Base-by-base conservation (phyloP, 2,797 vertebrate genomes). In the Nannoperca australis region DNA sequence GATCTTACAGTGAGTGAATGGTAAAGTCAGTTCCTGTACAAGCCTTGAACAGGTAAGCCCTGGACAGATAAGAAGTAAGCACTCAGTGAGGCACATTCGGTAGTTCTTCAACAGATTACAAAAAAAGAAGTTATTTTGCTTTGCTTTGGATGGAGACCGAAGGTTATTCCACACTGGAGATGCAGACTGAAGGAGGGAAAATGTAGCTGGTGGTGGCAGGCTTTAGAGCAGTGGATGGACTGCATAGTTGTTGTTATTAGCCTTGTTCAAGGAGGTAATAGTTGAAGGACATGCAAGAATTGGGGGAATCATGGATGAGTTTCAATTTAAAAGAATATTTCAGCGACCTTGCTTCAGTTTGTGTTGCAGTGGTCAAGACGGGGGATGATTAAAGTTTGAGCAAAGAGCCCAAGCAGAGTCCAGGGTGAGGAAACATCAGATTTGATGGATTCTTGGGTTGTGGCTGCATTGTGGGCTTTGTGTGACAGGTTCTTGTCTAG, bases 401-500 rank as follows among this genome's bases (percentile, higher is more conserved):
- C 56, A 74, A 64, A 74, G 73, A 70, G 24, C 32, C 36, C 0
- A 17, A 54, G 55, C 36, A 17, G 42, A 84, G 12, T 38, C 60
- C 1, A 38, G 32, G 24, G 17, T 51, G 66, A 64, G 51, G 51
- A 44, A 53, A 59, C 32, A 40, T 81, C 18, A 11, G 36, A 75
- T 84, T 72, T 84, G 54, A 86, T 81, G 70, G 75, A 71, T 80
- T 78, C 32, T 51, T 11, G 18, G 27, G 34, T 55, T 47, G n/a
- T 56, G 61, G 51, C 32, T 78, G 40, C 69, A 70, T 10, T 76
- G 11, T 40, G 38, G 62, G 45, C 54, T 67, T 70, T 69, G 7
- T 76, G 50, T 87, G 77, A 82, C 79, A 86, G 66, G 47, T 83
- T 30, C 61, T 75, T 69, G 60, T 86, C 81, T 60, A 53, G 34